phyloP scores from a whole-genome alignment of 2,888 invertebrate species.

The Drosophila kambysellisi region DNA sequence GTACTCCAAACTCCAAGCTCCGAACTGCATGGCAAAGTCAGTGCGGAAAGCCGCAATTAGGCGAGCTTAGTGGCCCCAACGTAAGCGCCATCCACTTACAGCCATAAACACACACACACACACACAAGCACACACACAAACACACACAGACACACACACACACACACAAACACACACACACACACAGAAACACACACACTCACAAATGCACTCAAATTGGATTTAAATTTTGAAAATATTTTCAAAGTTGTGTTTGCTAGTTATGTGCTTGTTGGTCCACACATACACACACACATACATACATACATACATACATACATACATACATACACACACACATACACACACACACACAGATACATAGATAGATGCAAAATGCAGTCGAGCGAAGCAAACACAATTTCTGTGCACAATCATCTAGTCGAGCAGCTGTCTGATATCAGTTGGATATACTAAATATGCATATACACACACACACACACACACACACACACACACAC shows the following conservation, averaged over 20 bases:
- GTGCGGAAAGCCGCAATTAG: slow-evolving; percentile 62
- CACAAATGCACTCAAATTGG: neutral
- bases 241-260: neutral
- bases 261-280: neutral
- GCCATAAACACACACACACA: neutral
- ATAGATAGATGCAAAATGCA: neutral
- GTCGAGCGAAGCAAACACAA: slow-evolving; percentile 13
- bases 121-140: neutral
- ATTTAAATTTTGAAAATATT: slow-evolving; percentile 1
- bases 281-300: neutral
- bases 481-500: neutral
- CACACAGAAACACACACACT: neutral
- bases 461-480: neutral
- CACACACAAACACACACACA: neutral
- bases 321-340: neutral
- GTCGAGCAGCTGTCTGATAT: neutral
- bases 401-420: slow-evolving; percentile 22
- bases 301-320: neutral
- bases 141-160: neutral
- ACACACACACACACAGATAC: no score
- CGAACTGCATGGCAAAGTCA: slow-evolving; percentile 54
- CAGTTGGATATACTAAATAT: neutral
- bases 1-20: slow-evolving; percentile 2
- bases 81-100: neutral
- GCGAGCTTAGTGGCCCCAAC: slow-evolving; percentile 34